Percentiles rank a stretch among this genome's conserved stretches.
These are phyloP conservation scores for Macrotis lagotis DNA, from an alignment of 2,113 vertebrate species.

Conservation along the genomic window DNA sequence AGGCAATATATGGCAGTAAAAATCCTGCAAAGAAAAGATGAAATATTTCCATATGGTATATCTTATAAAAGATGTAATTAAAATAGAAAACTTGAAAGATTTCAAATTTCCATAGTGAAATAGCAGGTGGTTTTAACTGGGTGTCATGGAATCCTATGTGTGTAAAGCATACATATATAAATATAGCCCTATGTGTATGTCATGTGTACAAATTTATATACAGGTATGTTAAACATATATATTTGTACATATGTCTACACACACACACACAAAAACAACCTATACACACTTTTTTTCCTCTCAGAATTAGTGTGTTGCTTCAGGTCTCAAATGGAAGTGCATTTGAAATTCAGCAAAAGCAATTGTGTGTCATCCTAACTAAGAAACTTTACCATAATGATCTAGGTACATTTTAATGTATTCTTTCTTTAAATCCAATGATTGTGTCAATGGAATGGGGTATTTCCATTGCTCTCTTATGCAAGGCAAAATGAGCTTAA, in stretches of 20 bases:
- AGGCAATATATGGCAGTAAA: not conserved
- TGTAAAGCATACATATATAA: not conserved
- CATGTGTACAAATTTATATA: not conserved
- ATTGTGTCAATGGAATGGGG: not conserved
- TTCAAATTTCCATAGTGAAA: not conserved
- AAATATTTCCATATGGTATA: not conserved
- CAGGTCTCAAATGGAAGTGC: not conserved
- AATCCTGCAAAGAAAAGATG: slow-evolving; percentile 29
- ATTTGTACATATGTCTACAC: not conserved
- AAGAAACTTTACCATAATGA: not conserved
- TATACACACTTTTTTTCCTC: too few species aligned
- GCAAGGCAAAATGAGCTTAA: slow-evolving; percentile 26
- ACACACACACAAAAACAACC: not conserved
- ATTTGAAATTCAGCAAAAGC: not conserved
- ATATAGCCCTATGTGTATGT: not conserved
- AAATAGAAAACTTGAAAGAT: slow-evolving; percentile 14
- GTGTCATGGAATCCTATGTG: not conserved
- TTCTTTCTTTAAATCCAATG: not conserved
- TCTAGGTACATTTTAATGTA: not conserved
- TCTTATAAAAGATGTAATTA: slow-evolving; percentile 31
- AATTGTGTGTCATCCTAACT: not conserved
- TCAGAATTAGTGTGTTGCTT: not conserved
- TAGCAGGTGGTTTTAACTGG: not conserved
- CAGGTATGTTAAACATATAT: not conserved
- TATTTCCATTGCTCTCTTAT: not conserved